Percentiles rank a stretch among this genome's conserved stretches.
Conservation (phyloP, 2,797 vertebrate species). For the Apogon talboti region DNA sequence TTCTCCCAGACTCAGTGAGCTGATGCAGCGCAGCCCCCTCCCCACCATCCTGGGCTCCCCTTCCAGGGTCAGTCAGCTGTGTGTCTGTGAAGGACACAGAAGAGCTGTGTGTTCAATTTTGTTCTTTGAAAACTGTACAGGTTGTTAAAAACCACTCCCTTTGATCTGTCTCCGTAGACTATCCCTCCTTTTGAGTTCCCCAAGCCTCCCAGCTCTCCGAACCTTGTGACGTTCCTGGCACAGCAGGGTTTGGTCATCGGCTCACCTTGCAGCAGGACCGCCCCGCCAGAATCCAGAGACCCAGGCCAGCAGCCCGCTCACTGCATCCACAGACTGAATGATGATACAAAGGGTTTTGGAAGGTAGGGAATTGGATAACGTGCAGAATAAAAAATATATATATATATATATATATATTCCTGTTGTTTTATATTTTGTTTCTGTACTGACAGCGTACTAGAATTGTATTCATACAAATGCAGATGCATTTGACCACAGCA, state of each 20-base stretch:
- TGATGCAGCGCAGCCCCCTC: slow-evolving; percentile 94
- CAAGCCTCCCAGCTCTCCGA: slow-evolving; percentile 92
- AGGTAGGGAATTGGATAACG: slow-evolving; percentile 51
- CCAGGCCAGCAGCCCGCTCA: slow-evolving; percentile 80
- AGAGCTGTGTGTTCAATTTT: neutral
- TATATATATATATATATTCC: no score
- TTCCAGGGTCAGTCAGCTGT: slow-evolving; percentile 86
- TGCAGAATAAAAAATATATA: no score
- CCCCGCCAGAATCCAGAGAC: slow-evolving; percentile 86
- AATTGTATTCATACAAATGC: neutral
- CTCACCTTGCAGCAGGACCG: slow-evolving; percentile 88
- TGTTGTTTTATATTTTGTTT: neutral
- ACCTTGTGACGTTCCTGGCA: slow-evolving; percentile 90
- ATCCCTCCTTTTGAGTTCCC: slow-evolving; percentile 93
- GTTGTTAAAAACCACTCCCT: neutral
- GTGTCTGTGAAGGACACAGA: neutral
- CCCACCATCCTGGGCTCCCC: slow-evolving; percentile 97
- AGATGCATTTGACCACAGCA: no score
- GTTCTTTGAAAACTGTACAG: neutral
- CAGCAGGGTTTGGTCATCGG: slow-evolving; percentile 89
- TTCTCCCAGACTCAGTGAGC: slow-evolving; percentile 94
- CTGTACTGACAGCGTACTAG: neutral
- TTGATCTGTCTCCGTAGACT: slow-evolving; percentile 73
- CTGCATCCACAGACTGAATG: slow-evolving; percentile 68
- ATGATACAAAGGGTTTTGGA: slow-evolving; percentile 62